A percentile compares a stretch with the other conserved stretches of the same genome.
Conservation (phyloP, 1,140 invertebrate genomes). For the Papilio glaucus region DNA sequence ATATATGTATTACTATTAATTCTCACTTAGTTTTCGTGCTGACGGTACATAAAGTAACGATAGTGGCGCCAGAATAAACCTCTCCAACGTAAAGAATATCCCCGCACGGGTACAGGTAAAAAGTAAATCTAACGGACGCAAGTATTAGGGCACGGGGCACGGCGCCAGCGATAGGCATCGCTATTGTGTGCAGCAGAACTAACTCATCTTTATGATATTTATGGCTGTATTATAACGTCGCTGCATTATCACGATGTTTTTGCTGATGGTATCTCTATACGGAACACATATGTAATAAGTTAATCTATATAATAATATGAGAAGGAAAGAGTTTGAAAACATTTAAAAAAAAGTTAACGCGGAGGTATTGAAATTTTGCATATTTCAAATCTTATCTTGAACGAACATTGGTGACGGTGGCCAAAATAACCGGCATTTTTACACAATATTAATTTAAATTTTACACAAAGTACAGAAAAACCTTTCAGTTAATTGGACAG, state of each 20-base stretch:
- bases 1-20: too few relatives aligned
- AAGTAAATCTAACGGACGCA: conserved; percentile 15
- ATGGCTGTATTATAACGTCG: conserved; percentile 46
- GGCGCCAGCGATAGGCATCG: conserved; percentile 43
- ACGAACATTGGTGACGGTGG: too few relatives aligned
- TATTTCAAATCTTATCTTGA: too few relatives aligned
- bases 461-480: too few relatives aligned
- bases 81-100: not conserved
- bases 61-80: conserved; percentile 27
- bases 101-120: conserved; percentile 2
- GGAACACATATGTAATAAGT: not conserved
- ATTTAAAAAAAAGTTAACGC: too few relatives aligned
- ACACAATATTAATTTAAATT: too few relatives aligned
- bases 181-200: conserved; percentile 45
- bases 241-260: conserved; percentile 25
- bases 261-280: conserved; percentile 25
- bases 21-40: not conserved
- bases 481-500: too few relatives aligned
- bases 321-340: too few relatives aligned
- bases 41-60: not conserved
- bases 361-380: too few relatives aligned
- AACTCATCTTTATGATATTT: conserved; percentile 48
- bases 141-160: conserved; percentile 13
- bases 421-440: too few relatives aligned
- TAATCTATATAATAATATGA: too few relatives aligned